Base-by-base conservation (phyloP, 2,113 vertebrate species). In the Microtus oregoni region DNA sequence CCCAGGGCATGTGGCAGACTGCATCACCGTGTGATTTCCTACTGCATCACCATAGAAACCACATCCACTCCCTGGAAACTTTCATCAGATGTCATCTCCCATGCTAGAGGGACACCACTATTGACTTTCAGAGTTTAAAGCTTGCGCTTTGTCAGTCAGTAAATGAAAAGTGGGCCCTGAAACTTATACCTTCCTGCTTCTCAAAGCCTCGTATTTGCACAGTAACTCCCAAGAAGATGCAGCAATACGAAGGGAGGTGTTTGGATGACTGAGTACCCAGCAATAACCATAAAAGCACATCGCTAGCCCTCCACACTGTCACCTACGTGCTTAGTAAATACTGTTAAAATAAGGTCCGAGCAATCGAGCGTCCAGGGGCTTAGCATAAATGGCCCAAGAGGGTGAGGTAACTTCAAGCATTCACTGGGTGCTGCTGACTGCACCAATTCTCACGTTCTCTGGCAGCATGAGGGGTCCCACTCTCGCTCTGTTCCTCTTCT, bases 371-470 rank as follows among this genome's bases (percentile, higher is more conserved):
- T 12, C 93, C 0, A 2, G 63, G 22, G 41, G 19, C 0, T 0
- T 4, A 0, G 1, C 98, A 99, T 98, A 99, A 98, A 98, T 11
- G 93, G 38, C 86, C 24, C n/a, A 1, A n/a, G 13, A 1, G 11
- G 20, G 70, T 1, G 86, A 86, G 12, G 3, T 15, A 5, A 7
- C 92, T 88, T 92, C 85, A 28, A n/a, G 95, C 24, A 78, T 7
- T 5, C 0, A 13, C 47, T 67, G 67, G 2, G 6, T 90, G 0
- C 0, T 20, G 79, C 15, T 67, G 78, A 52, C 50, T 1, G 1
- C 15, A 22, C 78, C 61, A 28, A 8, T n/a, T 9, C 41, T 73
- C 82, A 7, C n/a, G 20, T 3, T 52, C 26, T 0, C 0, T 0
- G 6, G 41, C 94, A 98, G n/a, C 13, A 99, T 98, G 98, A 98